A percentile compares a stretch with the other conserved stretches of the same genome.
Conservation (phyloP, 30 jellyfish, hydroid and myxozoan species). For the Aurelia sp. region DNA sequence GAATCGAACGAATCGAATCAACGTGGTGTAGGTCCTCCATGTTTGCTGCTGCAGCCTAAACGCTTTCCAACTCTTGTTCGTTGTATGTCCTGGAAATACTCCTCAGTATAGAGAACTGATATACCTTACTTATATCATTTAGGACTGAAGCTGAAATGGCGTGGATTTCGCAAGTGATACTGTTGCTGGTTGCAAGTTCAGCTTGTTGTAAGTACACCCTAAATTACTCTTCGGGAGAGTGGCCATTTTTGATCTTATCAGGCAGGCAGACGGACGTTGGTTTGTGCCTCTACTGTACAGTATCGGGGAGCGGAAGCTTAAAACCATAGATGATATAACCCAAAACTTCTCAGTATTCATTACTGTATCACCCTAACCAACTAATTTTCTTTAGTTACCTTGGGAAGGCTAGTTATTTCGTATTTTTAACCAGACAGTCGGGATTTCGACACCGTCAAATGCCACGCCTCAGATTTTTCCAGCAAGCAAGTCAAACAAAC, state of each 20-base stretch:
- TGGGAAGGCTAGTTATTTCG: background rate
- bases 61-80: constrained; percentile 3
- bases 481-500: constrained; percentile 39
- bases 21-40: constrained; percentile 32
- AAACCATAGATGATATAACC: background rate
- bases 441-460: constrained; percentile 39
- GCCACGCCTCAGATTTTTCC: constrained; percentile 62
- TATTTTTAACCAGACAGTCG: background rate
- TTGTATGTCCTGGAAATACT: background rate
- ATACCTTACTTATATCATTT: constrained; percentile 24
- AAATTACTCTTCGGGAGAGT: background rate
- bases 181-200: constrained; percentile 22
- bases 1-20: constrained; percentile 16
- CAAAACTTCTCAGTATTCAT: background rate
- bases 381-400: too few species aligned
- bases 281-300: constrained; percentile 1
- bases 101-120: background rate
- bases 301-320: background rate
- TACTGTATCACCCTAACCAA: background rate
- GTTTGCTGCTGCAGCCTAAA: background rate
- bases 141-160: constrained; percentile 34
- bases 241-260: constrained; percentile 45
- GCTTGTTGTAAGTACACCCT: constrained; percentile 36
- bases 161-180: background rate
- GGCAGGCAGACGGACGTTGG: background rate